Evolutionary conservation across 1,140 invertebrate genomes (phyloP), one percentile per base, ranked within the genome.

Genomic region (Centruroides sculpturatus): DNA sequence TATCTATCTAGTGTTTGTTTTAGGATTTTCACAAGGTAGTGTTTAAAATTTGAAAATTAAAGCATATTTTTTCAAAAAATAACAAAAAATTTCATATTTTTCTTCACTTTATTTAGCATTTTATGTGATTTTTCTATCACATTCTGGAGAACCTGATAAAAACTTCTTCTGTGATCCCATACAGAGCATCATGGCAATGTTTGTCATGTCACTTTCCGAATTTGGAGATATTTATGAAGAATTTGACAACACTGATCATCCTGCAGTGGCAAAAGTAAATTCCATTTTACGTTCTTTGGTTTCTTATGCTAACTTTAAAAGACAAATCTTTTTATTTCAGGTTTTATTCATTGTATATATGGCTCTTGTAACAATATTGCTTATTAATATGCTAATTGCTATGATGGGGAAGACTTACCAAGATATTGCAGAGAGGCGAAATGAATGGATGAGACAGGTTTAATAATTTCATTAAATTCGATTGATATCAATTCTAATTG

Each of bases 401-500:
- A 98, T 98, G 94, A 98, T 99, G 94, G 95, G 94, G 3, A 96
- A 98, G 72, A 98, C 95, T 34, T 98, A 99, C 74, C 91, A 96
- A 74, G 70, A 78, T 74, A 97, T 98, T 66, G 92, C 92, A 4
- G 91, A 95, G 74, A 95, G 93, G 4, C 81, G 91, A 67, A 97
- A 97, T 73, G 95, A 99, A 73, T 98, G 93, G 92, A 92, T 98
- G 76, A 77, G 95, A 76, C 94, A 98, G 81, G 86, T 89, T 76
- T 41, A 3, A 41, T 41, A 41, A 7, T 41, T 41, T 41, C 41
- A 41, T 6, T 41, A 41, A 3, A 41, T 41, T 41, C 23, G 2
- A 5, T 41, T 41, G 41, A 41, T 6, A 41, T 41, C 5, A 41
- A 51, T 51, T 51, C 10, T 51, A 51, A 51, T 49, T 23, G 23